phyloP scores from a whole-genome alignment of 2,888 invertebrate species.

The Byasa hedistus region DNA sequence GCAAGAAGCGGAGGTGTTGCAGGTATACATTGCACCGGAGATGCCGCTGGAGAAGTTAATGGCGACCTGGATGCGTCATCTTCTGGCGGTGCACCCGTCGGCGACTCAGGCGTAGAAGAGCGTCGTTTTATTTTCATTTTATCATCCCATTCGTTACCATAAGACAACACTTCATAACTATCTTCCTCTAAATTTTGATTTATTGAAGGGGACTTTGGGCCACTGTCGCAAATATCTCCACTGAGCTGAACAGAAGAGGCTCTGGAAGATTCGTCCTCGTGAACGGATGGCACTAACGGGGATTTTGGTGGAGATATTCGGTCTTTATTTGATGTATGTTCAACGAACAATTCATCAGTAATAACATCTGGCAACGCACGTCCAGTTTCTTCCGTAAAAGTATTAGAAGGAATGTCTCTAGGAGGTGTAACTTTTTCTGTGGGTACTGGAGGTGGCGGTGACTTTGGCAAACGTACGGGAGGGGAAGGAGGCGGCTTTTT shows the following conservation, averaged over 20 bases:
- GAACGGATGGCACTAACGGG: slow-evolving; percentile 44
- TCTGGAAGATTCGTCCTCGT: slow-evolving; percentile 39
- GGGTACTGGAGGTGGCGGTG: slow-evolving; percentile 56
- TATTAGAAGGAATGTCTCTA: slow-evolving; percentile 23
- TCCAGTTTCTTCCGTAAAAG: slow-evolving; percentile 32
- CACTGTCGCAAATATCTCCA: slow-evolving; percentile 51
- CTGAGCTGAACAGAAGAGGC: slow-evolving; percentile 11
- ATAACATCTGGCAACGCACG: slow-evolving; percentile 38
- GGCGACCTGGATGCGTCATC: slow-evolving; percentile 57
- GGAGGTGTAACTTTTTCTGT: slow-evolving; percentile 31
- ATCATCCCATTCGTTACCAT: slow-evolving; percentile 62
- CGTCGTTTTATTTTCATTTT: slow-evolving; percentile 54
- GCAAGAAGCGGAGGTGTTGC: slow-evolving; percentile 50
- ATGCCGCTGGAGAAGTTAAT: slow-evolving; percentile 61
- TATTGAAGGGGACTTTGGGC: slow-evolving; percentile 46
- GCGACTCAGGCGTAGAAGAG: slow-evolving; percentile 68
- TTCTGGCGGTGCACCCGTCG: slow-evolving; percentile 48
- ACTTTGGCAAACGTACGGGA: slow-evolving; percentile 51
- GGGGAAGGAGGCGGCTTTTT: slow-evolving; percentile 36
- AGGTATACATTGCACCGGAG: slow-evolving; percentile 59
- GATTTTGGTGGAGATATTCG: slow-evolving; percentile 43
- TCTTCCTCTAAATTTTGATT: slow-evolving; percentile 51
- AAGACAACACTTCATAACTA: slow-evolving; percentile 59
- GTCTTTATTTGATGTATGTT: slow-evolving; percentile 31
- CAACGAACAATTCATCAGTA: slow-evolving; percentile 39